phyloP scores from a whole-genome alignment of 2,888 invertebrate genomes.

The Pocota personata region DNA sequence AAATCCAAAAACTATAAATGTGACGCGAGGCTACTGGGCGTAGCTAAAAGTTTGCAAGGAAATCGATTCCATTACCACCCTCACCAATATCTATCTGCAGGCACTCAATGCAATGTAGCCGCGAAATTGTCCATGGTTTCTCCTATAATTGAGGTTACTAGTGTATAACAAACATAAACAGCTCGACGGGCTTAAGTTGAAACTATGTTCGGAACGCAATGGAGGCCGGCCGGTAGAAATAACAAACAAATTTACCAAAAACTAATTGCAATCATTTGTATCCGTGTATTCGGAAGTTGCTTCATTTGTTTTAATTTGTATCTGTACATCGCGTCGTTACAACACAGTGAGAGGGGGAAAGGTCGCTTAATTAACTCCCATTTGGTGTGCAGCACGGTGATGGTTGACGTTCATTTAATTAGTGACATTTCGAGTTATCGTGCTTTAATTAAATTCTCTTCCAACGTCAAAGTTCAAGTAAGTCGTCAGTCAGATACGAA shows the following conservation, averaged over 20 bases:
- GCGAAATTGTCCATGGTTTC: constrained; percentile 30
- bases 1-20: constrained; percentile 16
- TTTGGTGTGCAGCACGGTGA: constrained; percentile 21
- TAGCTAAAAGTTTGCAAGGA: constrained; percentile 11
- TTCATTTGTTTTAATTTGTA: constrained; percentile 51
- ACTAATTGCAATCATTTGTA: constrained; percentile 22
- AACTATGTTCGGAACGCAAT: neutral
- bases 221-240: neutral
- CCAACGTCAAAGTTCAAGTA: constrained; percentile 58
- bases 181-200: neutral
- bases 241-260: constrained; percentile 2
- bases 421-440: constrained; percentile 63
- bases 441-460: constrained; percentile 65
- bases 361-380: constrained; percentile 68
- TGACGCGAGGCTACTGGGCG: neutral
- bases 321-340: constrained; percentile 4
- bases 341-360: neutral
- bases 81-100: neutral
- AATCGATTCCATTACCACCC: constrained; percentile 27
- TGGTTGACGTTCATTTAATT: constrained; percentile 58
- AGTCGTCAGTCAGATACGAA: neutral
- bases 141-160: constrained; percentile 45
- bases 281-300: constrained; percentile 28
- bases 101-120: neutral
- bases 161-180: constrained; percentile 48